These are phyloP conservation scores for Physeter macrocephalus DNA, from an alignment of 2,113 vertebrate species.

Conservation along the genomic window DNA sequence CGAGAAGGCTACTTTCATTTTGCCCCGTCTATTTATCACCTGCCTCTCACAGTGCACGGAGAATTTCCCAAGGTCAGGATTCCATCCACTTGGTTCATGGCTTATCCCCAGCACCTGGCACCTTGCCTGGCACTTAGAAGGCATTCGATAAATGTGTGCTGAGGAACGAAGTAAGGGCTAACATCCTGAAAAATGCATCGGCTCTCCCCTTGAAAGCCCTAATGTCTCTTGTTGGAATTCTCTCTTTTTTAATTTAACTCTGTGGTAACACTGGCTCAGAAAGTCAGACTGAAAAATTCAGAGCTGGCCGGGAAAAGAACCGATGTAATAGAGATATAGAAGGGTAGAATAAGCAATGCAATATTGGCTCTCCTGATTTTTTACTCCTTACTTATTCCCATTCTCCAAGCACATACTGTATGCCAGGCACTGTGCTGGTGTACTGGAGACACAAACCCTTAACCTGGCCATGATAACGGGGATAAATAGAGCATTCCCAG, in stretches of 20 bases:
- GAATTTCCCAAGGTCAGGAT: neutral
- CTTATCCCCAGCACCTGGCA: neutral
- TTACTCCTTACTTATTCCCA: neutral
- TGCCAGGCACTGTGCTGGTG: neutral
- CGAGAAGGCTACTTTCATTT: neutral
- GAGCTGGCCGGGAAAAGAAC: neutral
- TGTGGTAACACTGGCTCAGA: neutral
- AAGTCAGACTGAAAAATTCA: neutral
- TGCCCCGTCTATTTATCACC: fast-evolving
- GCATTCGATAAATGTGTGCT: fast-evolving
- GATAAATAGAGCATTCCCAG: neutral
- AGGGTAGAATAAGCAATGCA: neutral
- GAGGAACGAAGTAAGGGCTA: neutral
- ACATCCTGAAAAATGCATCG: neutral
- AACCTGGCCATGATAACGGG: fast-evolving
- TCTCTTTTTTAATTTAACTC: neutral
- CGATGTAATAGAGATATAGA: neutral
- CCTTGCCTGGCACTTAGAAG: neutral
- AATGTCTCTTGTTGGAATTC: neutral
- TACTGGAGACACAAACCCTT: neutral
- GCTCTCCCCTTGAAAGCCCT: neutral
- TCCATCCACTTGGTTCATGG: neutral
- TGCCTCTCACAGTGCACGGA: neutral
- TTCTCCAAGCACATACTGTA: neutral
- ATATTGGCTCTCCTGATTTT: neutral